These are phyloP conservation scores for Bellardia bayeri DNA, from an alignment of 2,888 invertebrate species.

Conservation along the genomic window DNA sequence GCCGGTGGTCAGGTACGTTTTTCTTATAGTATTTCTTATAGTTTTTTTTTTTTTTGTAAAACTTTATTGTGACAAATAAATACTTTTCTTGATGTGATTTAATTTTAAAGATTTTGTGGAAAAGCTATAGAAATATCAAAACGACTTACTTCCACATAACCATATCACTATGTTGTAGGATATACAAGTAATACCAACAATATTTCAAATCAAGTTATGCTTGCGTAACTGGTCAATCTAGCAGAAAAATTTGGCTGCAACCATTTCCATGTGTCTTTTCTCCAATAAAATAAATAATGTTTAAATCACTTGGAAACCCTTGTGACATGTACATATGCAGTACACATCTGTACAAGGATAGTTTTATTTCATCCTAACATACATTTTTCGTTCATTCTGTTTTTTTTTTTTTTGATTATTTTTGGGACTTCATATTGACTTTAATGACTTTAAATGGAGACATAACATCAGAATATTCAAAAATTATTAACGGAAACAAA, in stretches of 20 bases:
- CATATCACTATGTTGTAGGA: no score
- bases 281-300: background rate
- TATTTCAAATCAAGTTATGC: background rate
- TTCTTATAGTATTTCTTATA: no score
- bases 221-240: conserved; percentile 5
- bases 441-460: conserved; percentile 37
- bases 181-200: no score
- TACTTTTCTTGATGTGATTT: no score
- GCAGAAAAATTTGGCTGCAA: background rate
- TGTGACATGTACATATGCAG: background rate
- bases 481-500: conserved; percentile 28
- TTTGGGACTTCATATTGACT: background rate
- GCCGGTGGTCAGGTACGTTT: no score
- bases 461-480: conserved; percentile 1
- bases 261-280: background rate
- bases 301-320: background rate
- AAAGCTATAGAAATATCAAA: no score
- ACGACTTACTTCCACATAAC: no score
- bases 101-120: no score
- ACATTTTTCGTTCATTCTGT: conserved; percentile 1
- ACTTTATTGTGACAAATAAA: no score
- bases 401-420: background rate
- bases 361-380: background rate
- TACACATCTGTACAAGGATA: conserved; percentile 28
- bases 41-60: no score